Percentiles rank a stretch among this genome's conserved stretches.
Evolutionary conservation across 2,888 invertebrate genomes (phyloP).

Genomic region (Microdon myrmicae): DNA sequence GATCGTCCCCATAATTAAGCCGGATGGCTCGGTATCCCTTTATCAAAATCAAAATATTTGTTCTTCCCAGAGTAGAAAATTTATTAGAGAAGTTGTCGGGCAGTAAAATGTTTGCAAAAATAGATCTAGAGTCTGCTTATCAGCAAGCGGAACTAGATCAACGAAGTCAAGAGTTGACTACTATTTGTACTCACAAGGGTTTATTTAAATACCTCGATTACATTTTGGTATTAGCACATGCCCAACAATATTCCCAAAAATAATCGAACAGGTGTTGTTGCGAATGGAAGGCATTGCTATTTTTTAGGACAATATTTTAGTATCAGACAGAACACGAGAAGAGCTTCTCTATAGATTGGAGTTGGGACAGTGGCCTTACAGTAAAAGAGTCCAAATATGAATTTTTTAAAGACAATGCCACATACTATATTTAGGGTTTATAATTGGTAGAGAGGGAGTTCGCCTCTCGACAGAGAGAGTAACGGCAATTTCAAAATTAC

Average conservation of each 20-base stretch:
- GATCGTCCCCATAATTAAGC: slow-evolving; percentile 2
- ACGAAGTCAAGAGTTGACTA: slow-evolving; percentile 1
- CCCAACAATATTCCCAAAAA: slow-evolving; percentile 7
- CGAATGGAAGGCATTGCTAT: not conserved
- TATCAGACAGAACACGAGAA: not conserved
- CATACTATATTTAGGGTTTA: slow-evolving; percentile 6
- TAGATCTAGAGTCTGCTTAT: slow-evolving; percentile 8
- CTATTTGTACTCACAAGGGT: slow-evolving; percentile 4
- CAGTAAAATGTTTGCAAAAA: slow-evolving; percentile 8
- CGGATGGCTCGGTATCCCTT: slow-evolving; percentile 12
- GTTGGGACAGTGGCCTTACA: slow-evolving; percentile 8
- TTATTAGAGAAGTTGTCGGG: slow-evolving; percentile 14
- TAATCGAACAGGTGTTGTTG: slow-evolving; percentile 1
- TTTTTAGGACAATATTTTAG: too few relatives aligned
- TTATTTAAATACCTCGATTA: slow-evolving; percentile 4
- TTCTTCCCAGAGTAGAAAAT: slow-evolving; percentile 10
- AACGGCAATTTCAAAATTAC: too few relatives aligned
- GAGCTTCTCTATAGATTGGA: not conserved
- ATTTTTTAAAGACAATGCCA: slow-evolving; percentile 5
- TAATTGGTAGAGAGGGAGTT: slow-evolving; percentile 4
- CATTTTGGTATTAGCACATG: slow-evolving; percentile 12
- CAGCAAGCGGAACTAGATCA: slow-evolving; percentile 5
- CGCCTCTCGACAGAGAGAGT: slow-evolving; percentile 3
- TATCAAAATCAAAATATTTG: slow-evolving; percentile 14
- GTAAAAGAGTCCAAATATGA: slow-evolving; percentile 5